These are phyloP conservation scores for Panopea generosa DNA, from an alignment of 2,888 invertebrate genomes.

Conservation along the genomic window DNA sequence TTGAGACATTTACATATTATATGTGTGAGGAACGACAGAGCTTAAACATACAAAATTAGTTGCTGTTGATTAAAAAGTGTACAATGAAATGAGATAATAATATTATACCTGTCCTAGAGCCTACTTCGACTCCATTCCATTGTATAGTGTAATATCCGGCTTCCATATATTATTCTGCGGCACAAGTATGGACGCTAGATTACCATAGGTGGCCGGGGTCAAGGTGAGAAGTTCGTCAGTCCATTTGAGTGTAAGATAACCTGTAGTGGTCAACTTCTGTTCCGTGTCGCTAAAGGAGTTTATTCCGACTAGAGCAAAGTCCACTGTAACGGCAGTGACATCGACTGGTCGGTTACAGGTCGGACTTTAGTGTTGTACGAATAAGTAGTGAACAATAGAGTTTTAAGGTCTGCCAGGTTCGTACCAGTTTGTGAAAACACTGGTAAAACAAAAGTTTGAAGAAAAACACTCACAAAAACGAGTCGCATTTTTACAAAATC, in stretches of 20 bases:
- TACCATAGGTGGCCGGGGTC: slow-evolving; percentile 26
- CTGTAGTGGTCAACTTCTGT: slow-evolving; percentile 55
- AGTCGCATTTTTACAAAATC: no score
- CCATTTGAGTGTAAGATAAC: slow-evolving; percentile 48
- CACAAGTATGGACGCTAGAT: slow-evolving; percentile 33
- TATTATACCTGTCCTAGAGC: slow-evolving; percentile 58
- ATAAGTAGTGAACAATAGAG: slow-evolving; percentile 56
- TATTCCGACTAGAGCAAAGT: slow-evolving; percentile 47
- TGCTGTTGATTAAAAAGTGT: no score
- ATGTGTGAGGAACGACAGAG: no score
- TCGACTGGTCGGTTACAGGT: slow-evolving; percentile 42
- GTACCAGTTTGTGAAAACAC: slow-evolving; percentile 35
- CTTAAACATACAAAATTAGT: no score
- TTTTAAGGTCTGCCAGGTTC: slow-evolving; percentile 48
- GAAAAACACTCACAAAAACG: background rate
- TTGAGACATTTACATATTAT: no score
- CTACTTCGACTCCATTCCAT: slow-evolving; percentile 57
- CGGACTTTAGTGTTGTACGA: slow-evolving; percentile 63
- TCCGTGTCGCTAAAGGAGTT: slow-evolving; percentile 45
- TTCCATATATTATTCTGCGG: slow-evolving; percentile 52
- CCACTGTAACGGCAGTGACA: slow-evolving; percentile 44
- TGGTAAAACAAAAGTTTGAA: background rate
- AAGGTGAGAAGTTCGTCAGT: slow-evolving; percentile 36
- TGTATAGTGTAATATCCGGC: slow-evolving; percentile 62
- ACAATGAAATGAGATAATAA: no score